Percentiles rank a stretch among this genome's conserved stretches.
Conservation (phyloP, 2,888 invertebrate genomes). For the Cheilosia soror region DNA sequence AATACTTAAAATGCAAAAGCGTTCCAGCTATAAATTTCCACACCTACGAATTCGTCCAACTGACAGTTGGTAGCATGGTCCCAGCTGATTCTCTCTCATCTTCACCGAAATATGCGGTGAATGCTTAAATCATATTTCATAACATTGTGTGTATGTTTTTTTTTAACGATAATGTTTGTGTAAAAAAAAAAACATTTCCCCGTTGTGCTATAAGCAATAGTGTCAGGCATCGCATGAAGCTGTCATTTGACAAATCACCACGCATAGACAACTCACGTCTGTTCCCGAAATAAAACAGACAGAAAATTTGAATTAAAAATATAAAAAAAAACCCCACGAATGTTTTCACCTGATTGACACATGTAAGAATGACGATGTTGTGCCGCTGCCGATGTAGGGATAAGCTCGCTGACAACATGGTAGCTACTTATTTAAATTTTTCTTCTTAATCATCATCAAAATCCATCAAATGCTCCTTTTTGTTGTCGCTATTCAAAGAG, state of each 20-base stretch:
- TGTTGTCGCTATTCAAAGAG: slow-evolving; percentile 26
- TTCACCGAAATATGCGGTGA: slow-evolving; percentile 38
- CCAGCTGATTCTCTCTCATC: slow-evolving; percentile 54
- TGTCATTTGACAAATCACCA: slow-evolving; percentile 67
- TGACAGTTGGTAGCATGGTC: slow-evolving; percentile 40
- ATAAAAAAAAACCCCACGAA: slow-evolving; percentile 3
- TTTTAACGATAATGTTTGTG: slow-evolving; percentile 21
- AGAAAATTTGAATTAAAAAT: not conserved
- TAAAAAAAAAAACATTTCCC: slow-evolving; percentile 10
- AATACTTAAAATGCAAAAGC: slow-evolving; percentile 61
- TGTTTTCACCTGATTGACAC: slow-evolving; percentile 72
- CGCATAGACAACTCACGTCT: slow-evolving; percentile 33
- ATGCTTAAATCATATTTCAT: slow-evolving; percentile 57
- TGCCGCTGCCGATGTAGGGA: slow-evolving; percentile 28
- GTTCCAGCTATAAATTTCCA: slow-evolving; percentile 58
- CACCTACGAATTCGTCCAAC: slow-evolving; percentile 26
- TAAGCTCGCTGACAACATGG: slow-evolving; percentile 47
- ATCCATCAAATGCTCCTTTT: slow-evolving; percentile 52
- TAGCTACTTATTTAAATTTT: slow-evolving; percentile 66
- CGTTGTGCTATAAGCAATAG: slow-evolving; percentile 40
- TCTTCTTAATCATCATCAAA: slow-evolving; percentile 56
- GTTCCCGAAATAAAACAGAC: slow-evolving; percentile 23
- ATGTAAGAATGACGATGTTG: slow-evolving; percentile 47
- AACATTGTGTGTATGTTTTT: slow-evolving; percentile 31
- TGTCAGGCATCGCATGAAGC: slow-evolving; percentile 35